Percentiles rank a stretch among this genome's conserved stretches.
These are phyloP conservation scores for Lycocorax pyrrhopterus DNA, from an alignment of 2,113 vertebrate species.

Conservation along the genomic window DNA sequence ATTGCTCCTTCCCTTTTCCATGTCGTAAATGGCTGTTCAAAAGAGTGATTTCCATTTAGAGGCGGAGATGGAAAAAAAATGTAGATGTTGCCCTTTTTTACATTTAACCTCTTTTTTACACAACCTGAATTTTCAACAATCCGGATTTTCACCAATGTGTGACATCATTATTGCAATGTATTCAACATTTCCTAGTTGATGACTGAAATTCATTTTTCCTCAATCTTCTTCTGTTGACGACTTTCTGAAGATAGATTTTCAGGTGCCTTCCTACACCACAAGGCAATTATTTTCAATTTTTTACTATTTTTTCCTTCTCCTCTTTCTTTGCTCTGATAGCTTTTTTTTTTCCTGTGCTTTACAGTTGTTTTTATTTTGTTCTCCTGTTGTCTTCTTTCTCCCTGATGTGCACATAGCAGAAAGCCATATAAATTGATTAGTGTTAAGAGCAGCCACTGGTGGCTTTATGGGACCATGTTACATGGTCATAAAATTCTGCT, in stretches of 20 bases:
- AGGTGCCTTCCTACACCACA: background rate
- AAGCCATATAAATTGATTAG: background rate
- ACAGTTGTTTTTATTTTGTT: slow-evolving; percentile 7
- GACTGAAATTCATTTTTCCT: background rate
- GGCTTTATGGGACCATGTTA: background rate
- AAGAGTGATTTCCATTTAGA: background rate
- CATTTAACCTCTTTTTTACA: background rate
- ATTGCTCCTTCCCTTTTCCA: background rate
- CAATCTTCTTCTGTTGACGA: background rate
- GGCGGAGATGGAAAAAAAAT: background rate
- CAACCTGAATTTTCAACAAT: background rate
- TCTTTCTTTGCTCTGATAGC: background rate
- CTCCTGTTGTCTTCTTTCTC: background rate
- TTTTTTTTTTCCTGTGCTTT: background rate
- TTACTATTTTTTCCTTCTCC: background rate
- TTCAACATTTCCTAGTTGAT: background rate
- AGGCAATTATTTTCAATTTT: background rate
- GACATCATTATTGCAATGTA: background rate
- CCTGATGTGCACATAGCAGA: background rate
- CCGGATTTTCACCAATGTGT: background rate
- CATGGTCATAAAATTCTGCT: background rate
- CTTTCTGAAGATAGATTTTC: background rate
- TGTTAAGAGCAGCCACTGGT: background rate
- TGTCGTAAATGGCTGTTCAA: background rate
- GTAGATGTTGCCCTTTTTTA: background rate